Conservation (phyloP, 2,888 invertebrate species). For the Agonopterix alstromeriana region DNA sequence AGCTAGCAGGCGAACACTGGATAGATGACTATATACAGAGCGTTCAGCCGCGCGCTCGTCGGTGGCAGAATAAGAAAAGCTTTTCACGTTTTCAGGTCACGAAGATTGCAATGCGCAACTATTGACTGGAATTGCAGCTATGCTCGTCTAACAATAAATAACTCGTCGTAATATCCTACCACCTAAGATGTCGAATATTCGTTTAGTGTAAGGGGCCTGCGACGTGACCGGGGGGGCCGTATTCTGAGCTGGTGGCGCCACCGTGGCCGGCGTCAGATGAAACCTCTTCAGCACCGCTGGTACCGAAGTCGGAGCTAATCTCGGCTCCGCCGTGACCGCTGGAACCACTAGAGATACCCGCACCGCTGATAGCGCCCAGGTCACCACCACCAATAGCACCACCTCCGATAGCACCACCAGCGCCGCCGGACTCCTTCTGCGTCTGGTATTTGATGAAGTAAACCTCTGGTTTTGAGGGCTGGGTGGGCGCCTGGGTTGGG, state of each 20-base stretch:
- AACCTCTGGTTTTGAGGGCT: constrained; percentile 92
- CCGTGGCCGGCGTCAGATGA: constrained; percentile 41
- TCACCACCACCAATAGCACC: constrained; percentile 35
- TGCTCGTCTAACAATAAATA: constrained; percentile 47
- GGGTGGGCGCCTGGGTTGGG: constrained; percentile 86
- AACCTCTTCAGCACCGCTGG: constrained; percentile 41
- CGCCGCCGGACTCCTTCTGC: constrained; percentile 71
- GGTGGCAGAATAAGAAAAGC: constrained; percentile 21
- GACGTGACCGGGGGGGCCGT: constrained; percentile 71
- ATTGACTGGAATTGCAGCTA: constrained; percentile 14
- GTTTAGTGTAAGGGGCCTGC: constrained; percentile 68
- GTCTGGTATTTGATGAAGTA: constrained; percentile 92
- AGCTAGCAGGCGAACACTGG: constrained; percentile 39
- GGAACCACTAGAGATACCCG: constrained; percentile 27
- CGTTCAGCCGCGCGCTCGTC: constrained; percentile 36
- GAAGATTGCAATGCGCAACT: constrained; percentile 4
- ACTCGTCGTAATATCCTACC: constrained; percentile 41
- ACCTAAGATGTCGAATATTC: constrained; percentile 26
- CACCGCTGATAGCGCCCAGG: constrained; percentile 24
- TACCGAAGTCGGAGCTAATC: constrained; percentile 46
- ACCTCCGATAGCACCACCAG: constrained; percentile 48
- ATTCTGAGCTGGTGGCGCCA: constrained; percentile 65
- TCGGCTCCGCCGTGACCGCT: constrained; percentile 45
- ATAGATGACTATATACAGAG: constrained; percentile 59
- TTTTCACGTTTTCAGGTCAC: constrained; percentile 7